phyloP scores from a whole-genome alignment of 2,113 vertebrate species.

The Heterochromis multidens region DNA sequence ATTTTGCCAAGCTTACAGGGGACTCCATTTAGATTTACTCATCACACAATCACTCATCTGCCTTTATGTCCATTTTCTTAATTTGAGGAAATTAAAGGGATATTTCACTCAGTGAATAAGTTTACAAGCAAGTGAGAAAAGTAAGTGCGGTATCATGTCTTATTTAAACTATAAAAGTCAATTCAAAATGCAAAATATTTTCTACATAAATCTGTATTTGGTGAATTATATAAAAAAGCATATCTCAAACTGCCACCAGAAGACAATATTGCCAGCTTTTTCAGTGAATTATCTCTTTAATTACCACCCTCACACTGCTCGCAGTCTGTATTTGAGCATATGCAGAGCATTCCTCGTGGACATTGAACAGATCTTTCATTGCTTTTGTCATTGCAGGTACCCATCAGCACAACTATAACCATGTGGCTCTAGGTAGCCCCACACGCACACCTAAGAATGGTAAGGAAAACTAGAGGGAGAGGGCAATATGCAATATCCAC shows the following conservation, averaged over 20 bases:
- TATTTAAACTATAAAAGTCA: not conserved
- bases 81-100: conserved; percentile 49
- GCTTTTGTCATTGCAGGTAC: conserved; percentile 87
- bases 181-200: not conserved
- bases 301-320: not conserved
- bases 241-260: not conserved
- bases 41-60: conserved; percentile 14
- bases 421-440: conserved; percentile 89
- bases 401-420: conserved; percentile 94
- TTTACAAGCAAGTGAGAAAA: not conserved
- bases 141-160: not conserved
- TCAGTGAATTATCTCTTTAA: conserved; percentile 49
- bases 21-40: conserved; percentile 2
- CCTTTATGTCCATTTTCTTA: conserved; percentile 12
- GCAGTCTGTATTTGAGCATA: conserved; percentile 29
- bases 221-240: not conserved
- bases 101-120: conserved; percentile 25
- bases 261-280: not conserved
- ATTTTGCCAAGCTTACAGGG: conserved; percentile 16
- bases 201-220: not conserved
- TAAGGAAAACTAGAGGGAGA: conserved; percentile 73
- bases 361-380: conserved; percentile 63
- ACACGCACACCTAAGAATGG: conserved; percentile 94
- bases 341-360: conserved; percentile 32
- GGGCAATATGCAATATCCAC: not conserved